These are phyloP conservation scores for Mastacembelus armatus DNA, from an alignment of 2,797 vertebrate genomes.

Conservation along the genomic window DNA sequence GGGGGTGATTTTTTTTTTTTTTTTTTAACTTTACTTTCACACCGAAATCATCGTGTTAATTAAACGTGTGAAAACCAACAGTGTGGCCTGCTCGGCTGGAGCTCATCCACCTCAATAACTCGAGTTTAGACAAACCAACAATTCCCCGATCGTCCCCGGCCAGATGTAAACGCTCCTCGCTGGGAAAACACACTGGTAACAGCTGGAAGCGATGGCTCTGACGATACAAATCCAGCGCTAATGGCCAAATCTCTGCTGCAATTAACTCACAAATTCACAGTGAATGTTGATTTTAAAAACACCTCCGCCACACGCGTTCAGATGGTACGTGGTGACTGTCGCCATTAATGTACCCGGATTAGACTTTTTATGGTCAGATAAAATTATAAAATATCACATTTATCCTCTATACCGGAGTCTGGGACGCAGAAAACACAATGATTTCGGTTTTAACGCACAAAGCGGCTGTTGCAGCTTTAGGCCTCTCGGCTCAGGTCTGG, in stretches of 20 bases:
- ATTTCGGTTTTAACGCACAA: neutral
- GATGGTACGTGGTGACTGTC: too few species aligned
- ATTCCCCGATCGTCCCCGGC: constrained; percentile 8
- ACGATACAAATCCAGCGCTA: neutral
- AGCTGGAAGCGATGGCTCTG: constrained; percentile 2
- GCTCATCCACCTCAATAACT: neutral
- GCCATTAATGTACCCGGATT: too few species aligned
- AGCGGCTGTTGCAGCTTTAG: too few species aligned
- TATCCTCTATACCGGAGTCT: too few species aligned
- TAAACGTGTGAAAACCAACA: constrained; percentile 25
- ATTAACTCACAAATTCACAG: too few species aligned
- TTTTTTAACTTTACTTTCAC: neutral
- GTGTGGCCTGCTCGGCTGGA: constrained; percentile 10
- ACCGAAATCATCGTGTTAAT: neutral
- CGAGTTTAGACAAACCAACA: constrained; percentile 14
- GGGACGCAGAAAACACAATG: too few species aligned
- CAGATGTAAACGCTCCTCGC: neutral
- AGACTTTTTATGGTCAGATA: too few species aligned
- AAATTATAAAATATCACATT: too few species aligned
- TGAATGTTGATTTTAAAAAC: too few species aligned
- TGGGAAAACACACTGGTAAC: constrained; percentile 1
- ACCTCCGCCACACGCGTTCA: too few species aligned
- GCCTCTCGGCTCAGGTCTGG: too few species aligned
- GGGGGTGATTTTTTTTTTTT: too few species aligned
- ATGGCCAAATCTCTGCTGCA: neutral